phyloP scores from a whole-genome alignment of 2,113 vertebrate genomes.

The Plestiodon gilberti region DNA sequence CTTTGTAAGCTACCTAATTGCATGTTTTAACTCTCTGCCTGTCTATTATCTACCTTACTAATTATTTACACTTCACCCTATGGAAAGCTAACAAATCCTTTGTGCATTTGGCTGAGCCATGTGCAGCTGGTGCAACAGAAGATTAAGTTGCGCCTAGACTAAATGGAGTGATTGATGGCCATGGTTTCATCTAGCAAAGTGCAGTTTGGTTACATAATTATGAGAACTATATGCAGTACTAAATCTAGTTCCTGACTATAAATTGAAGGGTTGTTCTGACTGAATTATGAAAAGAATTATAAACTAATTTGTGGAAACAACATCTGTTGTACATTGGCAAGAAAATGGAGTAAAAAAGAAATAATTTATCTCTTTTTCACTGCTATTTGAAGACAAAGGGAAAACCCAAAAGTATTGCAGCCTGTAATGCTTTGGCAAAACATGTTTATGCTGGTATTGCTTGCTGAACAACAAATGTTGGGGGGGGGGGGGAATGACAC shows the following conservation, averaged over 20 bases:
- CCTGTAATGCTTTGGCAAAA: slow-evolving; percentile 45
- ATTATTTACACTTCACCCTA: slow-evolving; percentile 45
- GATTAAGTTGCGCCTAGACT: slow-evolving; percentile 72
- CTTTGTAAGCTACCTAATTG: slow-evolving; percentile 10
- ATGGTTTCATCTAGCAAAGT: slow-evolving; percentile 70
- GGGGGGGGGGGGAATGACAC: not conserved
- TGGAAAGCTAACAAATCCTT: slow-evolving; percentile 32
- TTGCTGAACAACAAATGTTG: slow-evolving; percentile 37
- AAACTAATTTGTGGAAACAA: slow-evolving; percentile 77
- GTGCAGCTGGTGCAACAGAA: slow-evolving; percentile 68
- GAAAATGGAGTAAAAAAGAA: slow-evolving; percentile 44
- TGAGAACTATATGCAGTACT: slow-evolving; percentile 68
- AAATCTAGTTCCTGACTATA: slow-evolving; percentile 73
- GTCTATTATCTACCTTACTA: slow-evolving; percentile 34
- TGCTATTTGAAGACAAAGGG: slow-evolving; percentile 64
- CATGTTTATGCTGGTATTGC: slow-evolving; percentile 33
- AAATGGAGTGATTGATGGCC: slow-evolving; percentile 69
- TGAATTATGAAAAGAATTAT: slow-evolving; percentile 81
- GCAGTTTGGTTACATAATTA: slow-evolving; percentile 77
- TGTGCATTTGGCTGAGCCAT: slow-evolving; percentile 10
- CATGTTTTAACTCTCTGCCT: slow-evolving; percentile 29
- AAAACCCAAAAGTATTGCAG: slow-evolving; percentile 35
- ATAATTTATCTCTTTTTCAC: slow-evolving; percentile 66
- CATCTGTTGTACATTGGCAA: slow-evolving; percentile 69
- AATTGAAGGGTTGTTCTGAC: slow-evolving; percentile 76